Evolutionary conservation across 2,113 vertebrate genomes (phyloP).

Genomic region (human (Homo sapiens)): DNA sequence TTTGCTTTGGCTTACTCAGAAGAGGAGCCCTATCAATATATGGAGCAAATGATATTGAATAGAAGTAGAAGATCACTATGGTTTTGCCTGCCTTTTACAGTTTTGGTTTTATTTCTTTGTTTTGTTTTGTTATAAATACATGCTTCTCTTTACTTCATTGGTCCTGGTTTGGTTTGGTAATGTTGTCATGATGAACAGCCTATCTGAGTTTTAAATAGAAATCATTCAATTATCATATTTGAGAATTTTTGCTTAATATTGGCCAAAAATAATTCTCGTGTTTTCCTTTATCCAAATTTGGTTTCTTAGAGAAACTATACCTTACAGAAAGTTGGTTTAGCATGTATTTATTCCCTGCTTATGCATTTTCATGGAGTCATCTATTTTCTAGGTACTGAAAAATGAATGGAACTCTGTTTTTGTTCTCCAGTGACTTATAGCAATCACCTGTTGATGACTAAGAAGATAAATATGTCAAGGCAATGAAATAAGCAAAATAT

Average conservation of each 20-base stretch:
- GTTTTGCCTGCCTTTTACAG: not conserved
- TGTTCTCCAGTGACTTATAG: not conserved
- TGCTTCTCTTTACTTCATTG: not conserved
- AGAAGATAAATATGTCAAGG: not conserved
- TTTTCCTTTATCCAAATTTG: not conserved
- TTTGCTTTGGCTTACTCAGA: not conserved
- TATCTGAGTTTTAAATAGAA: not conserved
- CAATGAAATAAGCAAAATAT: not conserved
- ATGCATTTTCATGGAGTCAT: not conserved
- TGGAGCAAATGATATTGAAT: not conserved
- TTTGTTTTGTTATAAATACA: conserved; percentile 1
- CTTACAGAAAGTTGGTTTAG: not conserved
- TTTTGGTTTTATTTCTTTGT: not conserved
- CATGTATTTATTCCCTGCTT: not conserved
- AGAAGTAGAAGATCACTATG: not conserved
- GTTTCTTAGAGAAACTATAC: not conserved
- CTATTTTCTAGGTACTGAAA: not conserved
- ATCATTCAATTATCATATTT: conserved; percentile 21
- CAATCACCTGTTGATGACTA: not conserved
- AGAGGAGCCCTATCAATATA: not conserved
- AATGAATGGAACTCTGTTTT: not conserved
- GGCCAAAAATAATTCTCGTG: not conserved
- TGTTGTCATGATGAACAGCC: not conserved
- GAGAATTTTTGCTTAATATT: not conserved
- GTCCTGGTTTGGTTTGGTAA: not conserved